Evolutionary conservation across 2,888 invertebrate species (phyloP), one percentile per base, ranked within the genome.

Genomic region (Papilio elwesi): DNA sequence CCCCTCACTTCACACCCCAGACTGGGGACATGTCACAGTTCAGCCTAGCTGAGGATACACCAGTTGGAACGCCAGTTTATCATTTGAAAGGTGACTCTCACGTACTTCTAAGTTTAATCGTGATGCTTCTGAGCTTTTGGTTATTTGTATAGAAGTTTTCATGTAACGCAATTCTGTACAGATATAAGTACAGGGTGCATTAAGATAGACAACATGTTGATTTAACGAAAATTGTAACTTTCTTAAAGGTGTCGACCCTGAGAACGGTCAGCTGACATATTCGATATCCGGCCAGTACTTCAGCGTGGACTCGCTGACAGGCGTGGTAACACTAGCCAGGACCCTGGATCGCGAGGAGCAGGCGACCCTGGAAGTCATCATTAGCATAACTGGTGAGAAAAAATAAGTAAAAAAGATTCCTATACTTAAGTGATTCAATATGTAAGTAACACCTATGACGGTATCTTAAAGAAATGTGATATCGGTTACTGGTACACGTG

Each of bases 251-350:
- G 89, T 94, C 55, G 97, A 97, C 83, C 97, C 97, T 1, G 97
- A 97, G 83, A 96, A 96, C 67, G 95, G 96, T 0, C 94, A 91
- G 43, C 92, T 97, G 6, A 95, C 95, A 75, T 97, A 97, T 84
- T 97, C 97, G 63, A 97, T 97, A 89, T 97, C 96, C 57, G 97
- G 97, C 0, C 97, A 97, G 84, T 95, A 96, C 82, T 96, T 97
- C 83, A 96, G 96, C 12, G 97, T 97, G n/a, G 96, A 97, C 82
- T 92, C 96, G 8, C 93, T 94, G 69, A 96, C 96, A 0, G 97
- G 97, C 0, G 96, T 97, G 55, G 96, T 97, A 4, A 95, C 96
- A 0, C 91, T 97, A 43, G 95, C 96, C 3, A 95, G 95, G 84
- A 90, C 95, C 48, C 85, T 97, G 70, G 97, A 97, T 85, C 93